A percentile compares a stretch with the other conserved stretches of the same genome.
phyloP scores from a whole-genome alignment of 2,888 invertebrate species.

The Eubasilissa splendida region DNA sequence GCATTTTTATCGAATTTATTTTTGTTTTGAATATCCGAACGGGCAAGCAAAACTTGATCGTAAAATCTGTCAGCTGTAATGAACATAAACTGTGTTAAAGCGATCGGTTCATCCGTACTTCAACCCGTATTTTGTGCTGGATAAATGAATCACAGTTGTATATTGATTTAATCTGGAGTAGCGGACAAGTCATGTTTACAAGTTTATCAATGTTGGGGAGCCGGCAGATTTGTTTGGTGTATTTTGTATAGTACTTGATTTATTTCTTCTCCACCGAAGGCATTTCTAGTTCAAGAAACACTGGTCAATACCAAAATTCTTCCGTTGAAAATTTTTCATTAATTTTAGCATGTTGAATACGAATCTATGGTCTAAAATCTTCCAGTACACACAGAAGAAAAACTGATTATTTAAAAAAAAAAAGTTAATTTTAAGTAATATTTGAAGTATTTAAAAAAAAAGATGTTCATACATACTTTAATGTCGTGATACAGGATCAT shows the following conservation, averaged over 20 bases:
- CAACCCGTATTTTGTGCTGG: neutral
- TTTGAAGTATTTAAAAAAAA: too few species aligned
- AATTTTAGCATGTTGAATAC: too few species aligned
- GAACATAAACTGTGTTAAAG: constrained; percentile 3
- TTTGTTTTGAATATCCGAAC: neutral
- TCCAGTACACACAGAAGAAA: too few species aligned
- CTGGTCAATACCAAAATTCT: too few species aligned
- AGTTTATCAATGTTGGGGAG: constrained; percentile 26
- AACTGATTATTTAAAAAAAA: too few species aligned
- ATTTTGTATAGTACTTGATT: constrained; percentile 5
- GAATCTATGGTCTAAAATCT: too few species aligned
- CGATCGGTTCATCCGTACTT: neutral
- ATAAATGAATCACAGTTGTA: constrained; percentile 20
- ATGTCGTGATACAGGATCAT: too few species aligned
- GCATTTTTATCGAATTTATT: neutral
- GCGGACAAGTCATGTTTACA: constrained; percentile 10
- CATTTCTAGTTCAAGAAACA: too few species aligned
- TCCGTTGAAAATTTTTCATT: too few species aligned
- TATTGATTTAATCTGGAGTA: neutral
- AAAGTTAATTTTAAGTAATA: too few species aligned
- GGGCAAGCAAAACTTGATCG: neutral
- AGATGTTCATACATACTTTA: too few species aligned
- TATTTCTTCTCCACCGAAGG: neutral
- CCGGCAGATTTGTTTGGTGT: constrained; percentile 19
- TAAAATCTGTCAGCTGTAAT: constrained; percentile 2